phyloP scores from a whole-genome alignment of 2,113 vertebrate species.

The Xenus cinereus region DNA sequence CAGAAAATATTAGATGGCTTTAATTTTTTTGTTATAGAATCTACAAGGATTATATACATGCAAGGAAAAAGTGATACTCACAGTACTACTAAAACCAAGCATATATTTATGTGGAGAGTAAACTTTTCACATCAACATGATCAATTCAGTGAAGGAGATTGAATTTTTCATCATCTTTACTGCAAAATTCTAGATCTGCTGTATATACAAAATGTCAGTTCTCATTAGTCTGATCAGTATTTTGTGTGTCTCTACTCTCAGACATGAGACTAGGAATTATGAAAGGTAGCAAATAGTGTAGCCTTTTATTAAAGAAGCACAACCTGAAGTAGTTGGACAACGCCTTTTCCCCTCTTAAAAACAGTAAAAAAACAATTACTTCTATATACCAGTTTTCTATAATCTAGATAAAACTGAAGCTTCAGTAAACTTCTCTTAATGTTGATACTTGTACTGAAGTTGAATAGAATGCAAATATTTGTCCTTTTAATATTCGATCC shows the following conservation, averaged over 20 bases:
- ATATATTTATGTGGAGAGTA: not conserved
- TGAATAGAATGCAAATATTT: not conserved
- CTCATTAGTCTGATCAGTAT: not conserved
- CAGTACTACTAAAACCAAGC: not conserved
- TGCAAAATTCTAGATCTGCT: not conserved
- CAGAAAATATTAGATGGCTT: not conserved
- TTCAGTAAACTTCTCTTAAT: not conserved
- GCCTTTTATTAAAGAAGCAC: not conserved
- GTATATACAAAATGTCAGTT: not conserved
- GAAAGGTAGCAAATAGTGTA: not conserved
- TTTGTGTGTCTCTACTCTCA: not conserved
- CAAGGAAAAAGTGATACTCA: not conserved
- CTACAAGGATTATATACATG: not conserved
- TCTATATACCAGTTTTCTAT: not conserved
- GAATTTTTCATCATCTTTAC: not conserved
- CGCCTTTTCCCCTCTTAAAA: not conserved
- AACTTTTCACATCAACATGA: not conserved
- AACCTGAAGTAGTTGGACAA: not conserved
- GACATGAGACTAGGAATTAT: not conserved
- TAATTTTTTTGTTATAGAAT: not conserved
- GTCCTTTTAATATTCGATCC: not conserved
- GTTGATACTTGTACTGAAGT: not conserved
- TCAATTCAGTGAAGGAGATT: not conserved
- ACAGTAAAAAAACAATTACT: not conserved
- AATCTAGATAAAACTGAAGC: not conserved